Conservation (phyloP, 2,113 vertebrate genomes). For the Stigmatopora nigra region DNA sequence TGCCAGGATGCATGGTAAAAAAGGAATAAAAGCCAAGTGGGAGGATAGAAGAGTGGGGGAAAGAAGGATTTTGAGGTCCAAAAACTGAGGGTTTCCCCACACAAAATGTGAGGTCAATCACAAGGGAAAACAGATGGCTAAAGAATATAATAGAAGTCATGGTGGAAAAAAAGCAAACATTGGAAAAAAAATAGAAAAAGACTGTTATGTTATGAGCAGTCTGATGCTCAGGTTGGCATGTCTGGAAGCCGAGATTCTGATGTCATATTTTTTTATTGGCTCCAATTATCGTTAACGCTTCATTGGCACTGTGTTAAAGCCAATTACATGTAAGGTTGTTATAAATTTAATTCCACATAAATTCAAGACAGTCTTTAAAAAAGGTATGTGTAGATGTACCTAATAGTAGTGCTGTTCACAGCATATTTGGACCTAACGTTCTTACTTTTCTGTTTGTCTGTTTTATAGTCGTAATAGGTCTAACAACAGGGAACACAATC, state of each 20-base stretch:
- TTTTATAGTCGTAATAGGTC: too few species aligned
- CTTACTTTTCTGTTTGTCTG: too few species aligned
- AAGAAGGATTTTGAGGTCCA: constrained; percentile 7
- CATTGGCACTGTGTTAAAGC: constrained; percentile 28
- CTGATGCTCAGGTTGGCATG: constrained; percentile 20
- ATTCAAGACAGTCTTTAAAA: background rate
- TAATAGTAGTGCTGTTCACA: background rate
- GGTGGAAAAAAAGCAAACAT: background rate
- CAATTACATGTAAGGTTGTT: constrained; percentile 33
- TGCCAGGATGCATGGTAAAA: constrained; percentile 8
- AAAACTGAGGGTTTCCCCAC: constrained; percentile 26
- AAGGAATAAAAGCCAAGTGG: constrained; percentile 45
- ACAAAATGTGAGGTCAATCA: constrained; percentile 1
- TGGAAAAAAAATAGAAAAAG: background rate
- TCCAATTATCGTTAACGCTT: constrained; percentile 28
- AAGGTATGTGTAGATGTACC: background rate
- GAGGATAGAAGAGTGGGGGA: constrained; percentile 9
- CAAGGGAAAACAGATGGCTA: background rate
- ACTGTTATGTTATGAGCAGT: constrained; percentile 10
- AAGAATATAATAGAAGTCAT: background rate
- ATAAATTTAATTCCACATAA: background rate
- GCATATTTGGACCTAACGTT: background rate
- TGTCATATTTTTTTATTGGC: constrained; percentile 56
- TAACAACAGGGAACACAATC: too few species aligned
- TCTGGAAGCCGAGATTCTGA: constrained; percentile 36